Conservation (phyloP, 2,797 vertebrate species). For the Bryconaethiops microstoma region DNA sequence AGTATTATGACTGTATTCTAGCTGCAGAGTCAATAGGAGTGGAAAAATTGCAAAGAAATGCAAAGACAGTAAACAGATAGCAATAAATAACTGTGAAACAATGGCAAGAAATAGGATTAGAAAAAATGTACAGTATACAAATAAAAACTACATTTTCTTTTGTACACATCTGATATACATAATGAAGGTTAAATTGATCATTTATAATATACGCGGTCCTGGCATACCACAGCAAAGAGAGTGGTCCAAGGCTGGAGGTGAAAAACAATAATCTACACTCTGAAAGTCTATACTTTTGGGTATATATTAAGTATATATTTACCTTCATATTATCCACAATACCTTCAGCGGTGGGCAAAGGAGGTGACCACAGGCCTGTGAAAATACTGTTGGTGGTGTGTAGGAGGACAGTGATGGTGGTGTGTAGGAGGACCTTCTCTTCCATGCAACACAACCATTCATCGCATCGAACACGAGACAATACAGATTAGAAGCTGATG, state of each 20-base stretch:
- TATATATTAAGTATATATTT: no score
- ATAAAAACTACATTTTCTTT: no score
- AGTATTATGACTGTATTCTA: no score
- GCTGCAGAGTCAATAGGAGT: no score
- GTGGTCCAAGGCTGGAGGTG: neutral
- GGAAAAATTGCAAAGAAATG: no score
- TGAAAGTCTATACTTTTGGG: neutral
- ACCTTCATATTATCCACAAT: neutral
- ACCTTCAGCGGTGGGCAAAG: neutral
- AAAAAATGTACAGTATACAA: no score
- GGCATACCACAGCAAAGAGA: neutral
- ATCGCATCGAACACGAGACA: conserved; percentile 9
- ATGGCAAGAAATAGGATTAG: no score
- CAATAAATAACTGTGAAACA: no score
- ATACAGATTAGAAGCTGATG: conserved; percentile 41
- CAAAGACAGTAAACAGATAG: no score
- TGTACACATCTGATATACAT: no score
- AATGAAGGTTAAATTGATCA: no score
- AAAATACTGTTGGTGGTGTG: neutral
- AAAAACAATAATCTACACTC: no score
- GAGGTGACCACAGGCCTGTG: neutral
- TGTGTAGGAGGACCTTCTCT: neutral
- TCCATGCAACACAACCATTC: neutral
- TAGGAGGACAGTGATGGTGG: neutral
- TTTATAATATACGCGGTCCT: neutral